Percentiles rank a stretch among this genome's conserved stretches.
These are phyloP conservation scores for Chionodraco myersi DNA, from an alignment of 2,113 vertebrate genomes.

Conservation along the genomic window DNA sequence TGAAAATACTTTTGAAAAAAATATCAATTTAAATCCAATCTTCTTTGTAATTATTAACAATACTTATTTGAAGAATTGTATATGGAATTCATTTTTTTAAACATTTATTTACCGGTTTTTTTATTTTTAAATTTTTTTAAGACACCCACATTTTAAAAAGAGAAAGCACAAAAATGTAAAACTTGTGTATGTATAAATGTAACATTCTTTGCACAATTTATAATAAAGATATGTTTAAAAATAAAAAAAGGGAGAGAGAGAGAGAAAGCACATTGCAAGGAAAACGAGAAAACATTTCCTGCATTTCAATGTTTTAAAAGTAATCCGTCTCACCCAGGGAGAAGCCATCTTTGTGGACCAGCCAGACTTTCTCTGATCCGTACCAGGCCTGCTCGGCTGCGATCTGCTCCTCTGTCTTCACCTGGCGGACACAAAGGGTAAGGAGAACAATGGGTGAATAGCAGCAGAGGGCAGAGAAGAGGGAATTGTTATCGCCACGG, in stretches of 20 bases:
- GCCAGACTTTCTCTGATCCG: slow-evolving; percentile 96
- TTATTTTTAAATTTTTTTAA: too few species aligned
- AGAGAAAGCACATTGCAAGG: background rate
- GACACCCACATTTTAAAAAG: background rate
- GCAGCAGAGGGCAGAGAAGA: background rate
- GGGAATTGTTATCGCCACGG: background rate
- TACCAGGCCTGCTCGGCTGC: slow-evolving; percentile 95
- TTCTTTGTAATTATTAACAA: too few species aligned
- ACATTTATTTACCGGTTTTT: too few species aligned
- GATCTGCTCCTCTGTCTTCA: slow-evolving; percentile 96
- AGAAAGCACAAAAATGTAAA: too few species aligned
- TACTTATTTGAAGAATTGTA: too few species aligned
- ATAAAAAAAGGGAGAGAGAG: too few species aligned
- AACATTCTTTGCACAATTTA: too few species aligned
- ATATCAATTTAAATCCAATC: too few species aligned
- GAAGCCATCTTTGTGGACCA: slow-evolving; percentile 96
- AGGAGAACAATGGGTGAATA: slow-evolving; percentile 8
- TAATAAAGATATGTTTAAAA: too few species aligned
- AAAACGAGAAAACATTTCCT: background rate
- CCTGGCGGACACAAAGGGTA: slow-evolving; percentile 76
- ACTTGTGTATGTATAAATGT: too few species aligned
- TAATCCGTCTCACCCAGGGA: slow-evolving; percentile 87
- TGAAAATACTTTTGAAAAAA: background rate
- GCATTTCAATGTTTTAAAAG: background rate
- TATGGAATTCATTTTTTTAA: background rate